A percentile compares a stretch with the other conserved stretches of the same genome.
phyloP scores from a whole-genome alignment of 1,140 invertebrate species.

The Penaeus indicus region DNA sequence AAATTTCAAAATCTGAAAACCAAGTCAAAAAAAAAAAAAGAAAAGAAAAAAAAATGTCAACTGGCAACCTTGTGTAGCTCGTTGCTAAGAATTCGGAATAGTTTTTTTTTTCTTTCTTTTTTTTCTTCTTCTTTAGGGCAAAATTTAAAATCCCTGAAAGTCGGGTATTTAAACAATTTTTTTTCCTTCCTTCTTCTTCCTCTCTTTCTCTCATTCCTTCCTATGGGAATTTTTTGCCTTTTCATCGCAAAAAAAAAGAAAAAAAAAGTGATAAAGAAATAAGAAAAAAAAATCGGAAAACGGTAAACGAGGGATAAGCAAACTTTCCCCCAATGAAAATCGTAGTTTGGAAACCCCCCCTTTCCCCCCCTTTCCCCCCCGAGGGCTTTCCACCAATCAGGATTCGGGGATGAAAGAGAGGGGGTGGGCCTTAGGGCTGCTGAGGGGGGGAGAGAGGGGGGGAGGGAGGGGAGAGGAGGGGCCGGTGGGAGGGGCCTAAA shows the following conservation, averaged over 20 bases:
- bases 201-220: conserved; percentile 11
- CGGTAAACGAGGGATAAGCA: background rate
- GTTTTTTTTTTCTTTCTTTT: no score
- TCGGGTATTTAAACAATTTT: conserved; percentile 27
- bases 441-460: conserved; percentile 12
- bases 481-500: conserved; percentile 42
- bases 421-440: background rate
- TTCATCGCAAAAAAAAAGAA: conserved; percentile 17
- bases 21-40: no score
- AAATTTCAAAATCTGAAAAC: no score
- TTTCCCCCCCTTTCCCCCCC: background rate
- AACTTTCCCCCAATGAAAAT: conserved; percentile 2
- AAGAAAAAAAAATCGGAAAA: background rate
- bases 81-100: no score
- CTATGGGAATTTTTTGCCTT: conserved; percentile 27
- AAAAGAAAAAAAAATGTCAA: no score
- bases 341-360: background rate
- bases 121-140: no score
- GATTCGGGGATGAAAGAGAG: conserved; percentile 35
- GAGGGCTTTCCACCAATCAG: conserved; percentile 47
- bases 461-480: conserved; percentile 26
- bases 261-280: background rate
- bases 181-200: conserved; percentile 28
- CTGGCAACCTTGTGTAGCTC: no score
- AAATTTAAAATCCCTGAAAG: background rate